A percentile compares a stretch with the other conserved stretches of the same genome.
These are phyloP conservation scores for Eueremaeus valkanovi DNA, from an alignment of 2,888 invertebrate species.

Conservation along the genomic window DNA sequence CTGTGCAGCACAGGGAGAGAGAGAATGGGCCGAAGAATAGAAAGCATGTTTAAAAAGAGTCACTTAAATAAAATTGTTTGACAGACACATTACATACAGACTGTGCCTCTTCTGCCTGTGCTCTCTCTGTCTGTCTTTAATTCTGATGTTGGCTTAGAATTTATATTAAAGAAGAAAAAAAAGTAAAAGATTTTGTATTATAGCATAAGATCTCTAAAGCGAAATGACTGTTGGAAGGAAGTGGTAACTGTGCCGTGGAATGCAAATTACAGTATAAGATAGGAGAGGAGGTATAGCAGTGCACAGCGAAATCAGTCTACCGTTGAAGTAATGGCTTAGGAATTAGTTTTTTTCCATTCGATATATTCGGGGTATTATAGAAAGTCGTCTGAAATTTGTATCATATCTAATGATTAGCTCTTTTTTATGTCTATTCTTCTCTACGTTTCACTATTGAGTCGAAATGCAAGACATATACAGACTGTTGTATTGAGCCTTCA, in stretches of 20 bases:
- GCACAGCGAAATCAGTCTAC: conserved; percentile 3
- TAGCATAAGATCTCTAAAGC: neutral
- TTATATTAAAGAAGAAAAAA: neutral
- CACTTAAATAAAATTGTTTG: neutral
- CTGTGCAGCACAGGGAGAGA: neutral
- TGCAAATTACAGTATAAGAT: neutral
- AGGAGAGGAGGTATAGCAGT: neutral
- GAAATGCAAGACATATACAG: too few species aligned
- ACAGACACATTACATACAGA: neutral
- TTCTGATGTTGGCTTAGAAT: neutral
- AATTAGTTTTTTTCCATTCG: neutral
- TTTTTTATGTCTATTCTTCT: too few species aligned
- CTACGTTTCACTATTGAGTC: too few species aligned
- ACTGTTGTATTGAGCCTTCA: too few species aligned
- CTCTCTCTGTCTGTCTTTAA: neutral
- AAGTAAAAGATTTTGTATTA: neutral
- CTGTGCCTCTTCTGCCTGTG: neutral
- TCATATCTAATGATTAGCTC: too few species aligned
- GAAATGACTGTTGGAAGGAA: neutral
- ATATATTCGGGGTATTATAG: neutral
- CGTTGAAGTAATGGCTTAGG: neutral
- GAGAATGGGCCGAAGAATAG: neutral
- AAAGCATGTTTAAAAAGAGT: neutral
- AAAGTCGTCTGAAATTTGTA: neutral
- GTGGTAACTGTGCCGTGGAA: neutral